These are phyloP conservation scores for Conops quadrifasciatus DNA, from an alignment of 2,888 invertebrate species.

Conservation along the genomic window DNA sequence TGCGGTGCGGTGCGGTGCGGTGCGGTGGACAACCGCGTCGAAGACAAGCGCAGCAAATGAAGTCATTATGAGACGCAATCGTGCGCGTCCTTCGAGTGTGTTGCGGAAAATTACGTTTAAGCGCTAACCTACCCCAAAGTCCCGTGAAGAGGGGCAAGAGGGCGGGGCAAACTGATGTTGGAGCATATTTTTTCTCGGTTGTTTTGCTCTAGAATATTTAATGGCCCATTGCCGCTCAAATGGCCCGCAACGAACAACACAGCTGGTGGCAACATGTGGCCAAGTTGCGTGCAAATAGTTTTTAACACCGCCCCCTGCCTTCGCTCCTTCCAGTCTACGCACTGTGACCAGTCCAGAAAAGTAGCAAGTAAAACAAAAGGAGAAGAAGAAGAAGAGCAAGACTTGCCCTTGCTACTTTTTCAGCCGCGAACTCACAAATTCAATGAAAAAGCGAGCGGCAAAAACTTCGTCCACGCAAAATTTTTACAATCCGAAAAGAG, in stretches of 20 bases:
- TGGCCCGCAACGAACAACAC: background rate
- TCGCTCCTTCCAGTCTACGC: too few species aligned
- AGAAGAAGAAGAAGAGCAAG: background rate
- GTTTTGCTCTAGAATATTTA: slow-evolving; percentile 8
- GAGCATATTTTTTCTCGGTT: background rate
- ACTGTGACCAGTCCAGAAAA: background rate
- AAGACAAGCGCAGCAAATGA: slow-evolving; percentile 14
- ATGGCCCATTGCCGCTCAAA: background rate
- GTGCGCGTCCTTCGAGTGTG: slow-evolving; percentile 15
- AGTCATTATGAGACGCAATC: slow-evolving; percentile 28
- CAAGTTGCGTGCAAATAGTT: background rate
- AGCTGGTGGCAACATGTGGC: slow-evolving; percentile 9
- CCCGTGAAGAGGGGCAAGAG: background rate
- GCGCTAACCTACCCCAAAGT: background rate
- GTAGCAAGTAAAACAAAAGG: background rate
- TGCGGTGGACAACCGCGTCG: background rate
- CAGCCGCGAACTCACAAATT: background rate
- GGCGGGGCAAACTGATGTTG: too few species aligned
- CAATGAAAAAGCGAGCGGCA: background rate
- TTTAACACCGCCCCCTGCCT: background rate
- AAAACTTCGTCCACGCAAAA: background rate
- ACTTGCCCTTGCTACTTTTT: too few species aligned
- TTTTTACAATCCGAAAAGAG: background rate
- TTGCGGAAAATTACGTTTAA: background rate
- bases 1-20: slow-evolving; percentile 1